Evolutionary conservation across 2,888 invertebrate species (phyloP).

Genomic region (Agrenia bidenticulata): DNA sequence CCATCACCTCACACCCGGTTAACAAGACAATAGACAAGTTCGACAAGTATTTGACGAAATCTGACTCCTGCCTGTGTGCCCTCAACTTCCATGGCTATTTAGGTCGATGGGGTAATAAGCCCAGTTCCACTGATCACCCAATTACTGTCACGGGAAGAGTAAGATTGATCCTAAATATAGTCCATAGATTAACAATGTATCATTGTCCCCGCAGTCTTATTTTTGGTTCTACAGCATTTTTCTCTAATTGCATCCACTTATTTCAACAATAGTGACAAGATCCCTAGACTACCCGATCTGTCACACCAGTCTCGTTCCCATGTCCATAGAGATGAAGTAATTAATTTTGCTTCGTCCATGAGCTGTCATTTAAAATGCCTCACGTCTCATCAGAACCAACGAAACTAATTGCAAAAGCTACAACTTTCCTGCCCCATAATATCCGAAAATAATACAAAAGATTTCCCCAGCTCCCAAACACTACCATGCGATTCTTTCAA

Average conservation of each 20-base stretch:
- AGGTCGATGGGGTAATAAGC: neutral
- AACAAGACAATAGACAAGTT: constrained; percentile 42
- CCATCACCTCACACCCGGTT: constrained; percentile 45
- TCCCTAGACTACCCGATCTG: neutral
- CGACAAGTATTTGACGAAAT: constrained; percentile 15
- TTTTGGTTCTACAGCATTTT: neutral
- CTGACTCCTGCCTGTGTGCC: neutral
- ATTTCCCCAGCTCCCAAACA: no score
- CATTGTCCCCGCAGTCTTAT: neutral
- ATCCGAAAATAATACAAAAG: no score
- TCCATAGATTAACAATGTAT: neutral
- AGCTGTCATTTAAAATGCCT: constrained; percentile 30
- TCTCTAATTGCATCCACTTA: constrained; percentile 22
- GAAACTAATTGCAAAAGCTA: constrained; percentile 3
- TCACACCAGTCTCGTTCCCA: constrained; percentile 5
- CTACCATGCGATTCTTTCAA: no score
- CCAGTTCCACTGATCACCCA: constrained; percentile 9
- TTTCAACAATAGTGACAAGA: constrained; percentile 9
- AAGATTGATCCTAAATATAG: neutral
- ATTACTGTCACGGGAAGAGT: constrained; percentile 15
- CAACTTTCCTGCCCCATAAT: no score
- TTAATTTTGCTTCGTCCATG: constrained; percentile 43
- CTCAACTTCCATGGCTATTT: neutral
- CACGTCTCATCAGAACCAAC: constrained; percentile 16
- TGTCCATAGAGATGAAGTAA: constrained; percentile 29